Base-by-base conservation (phyloP, 2,113 vertebrate genomes). In the Tautogolabrus adspersus region DNA sequence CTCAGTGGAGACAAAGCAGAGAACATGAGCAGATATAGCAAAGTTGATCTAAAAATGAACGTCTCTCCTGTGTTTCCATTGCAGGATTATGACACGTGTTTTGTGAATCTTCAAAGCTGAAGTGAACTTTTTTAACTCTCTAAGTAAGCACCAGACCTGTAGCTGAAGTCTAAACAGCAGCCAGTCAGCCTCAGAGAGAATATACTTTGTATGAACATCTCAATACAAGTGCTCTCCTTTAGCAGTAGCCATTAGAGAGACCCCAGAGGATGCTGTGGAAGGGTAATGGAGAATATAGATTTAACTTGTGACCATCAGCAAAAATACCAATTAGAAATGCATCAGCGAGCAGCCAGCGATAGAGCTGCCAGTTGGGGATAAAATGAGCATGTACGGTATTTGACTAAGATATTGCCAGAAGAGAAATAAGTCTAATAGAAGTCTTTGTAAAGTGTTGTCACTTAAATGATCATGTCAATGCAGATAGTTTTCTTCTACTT, bases 251-350 rank as follows among this genome's bases (percentile, higher is more conserved):
- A 92, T 93, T 93, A 90, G 87, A 78, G 74, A 44, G 75, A 71
- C 81, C 89, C 83, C 77, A 55, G 54, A 84, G 89, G 87, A 88
- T 58, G 65, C 79, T 19, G 71, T 57, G 74, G 77, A 84, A 46
- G 82, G 81, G 70, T 93, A 92, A 94, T 94, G 93, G 90, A 93
- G 85, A 88, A 88, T 92, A 92, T 92, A 84, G 91, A 92, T 90
- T 83, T 81, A 87, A 85, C 87, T 88, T 91, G 80, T 89, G 89
- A 92, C 89, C 90, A 92, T 92, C 90, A 93, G 91, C 90, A 91
- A 89, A 93, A 90, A 90, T 86, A 74, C 87, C 91, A 94, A 93
- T 93, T 92, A 88, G 87, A 89, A 89, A 90, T 88, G 88, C 93
- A 93, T 93, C 91, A 92, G 88, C 54, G 52, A 84, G 66, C 72